Conservation (phyloP, 2,797 vertebrate species). For the Danio jaintianensis region DNA sequence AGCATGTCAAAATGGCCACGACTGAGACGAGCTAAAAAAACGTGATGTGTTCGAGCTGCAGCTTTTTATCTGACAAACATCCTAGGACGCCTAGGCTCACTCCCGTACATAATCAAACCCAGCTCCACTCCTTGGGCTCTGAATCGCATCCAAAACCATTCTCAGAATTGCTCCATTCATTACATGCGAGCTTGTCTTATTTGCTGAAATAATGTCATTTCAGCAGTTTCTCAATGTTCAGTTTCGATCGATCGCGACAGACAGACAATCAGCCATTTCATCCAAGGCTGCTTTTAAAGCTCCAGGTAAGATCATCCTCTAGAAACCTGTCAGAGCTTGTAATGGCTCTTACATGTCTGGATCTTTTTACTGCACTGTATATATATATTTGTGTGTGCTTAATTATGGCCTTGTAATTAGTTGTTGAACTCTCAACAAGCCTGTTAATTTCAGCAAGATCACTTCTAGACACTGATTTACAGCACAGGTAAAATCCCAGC, state of each 20-base stretch:
- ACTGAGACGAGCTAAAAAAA: slow-evolving; percentile 11
- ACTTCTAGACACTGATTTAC: slow-evolving; percentile 43
- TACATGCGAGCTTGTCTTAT: slow-evolving; percentile 7
- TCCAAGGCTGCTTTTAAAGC: slow-evolving; percentile 36
- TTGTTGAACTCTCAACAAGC: slow-evolving; percentile 41
- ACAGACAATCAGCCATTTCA: slow-evolving; percentile 33
- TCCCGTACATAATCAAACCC: slow-evolving; percentile 42
- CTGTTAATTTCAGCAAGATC: slow-evolving; percentile 39
- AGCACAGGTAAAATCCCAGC: slow-evolving; percentile 36
- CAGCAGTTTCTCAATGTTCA: slow-evolving; percentile 31
- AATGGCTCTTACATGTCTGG: slow-evolving; percentile 31
- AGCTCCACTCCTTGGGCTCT: slow-evolving; percentile 32
- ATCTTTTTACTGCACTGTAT: slow-evolving; percentile 12
- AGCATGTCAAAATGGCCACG: slow-evolving; percentile 32
- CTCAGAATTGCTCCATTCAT: slow-evolving; percentile 37
- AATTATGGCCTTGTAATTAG: slow-evolving; percentile 55
- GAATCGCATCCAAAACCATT: slow-evolving; percentile 17
- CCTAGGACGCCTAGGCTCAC: not conserved
- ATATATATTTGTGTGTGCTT: not conserved
- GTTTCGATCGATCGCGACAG: slow-evolving; percentile 32
- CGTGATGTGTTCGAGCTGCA: slow-evolving; percentile 9
- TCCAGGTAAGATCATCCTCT: slow-evolving; percentile 47
- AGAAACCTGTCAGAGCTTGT: slow-evolving; percentile 58
- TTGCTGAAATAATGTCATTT: not conserved
- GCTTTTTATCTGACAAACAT: slow-evolving; percentile 36